These are phyloP conservation scores for Dryobotodes eremita DNA, from an alignment of 2,888 invertebrate species.

Conservation along the genomic window DNA sequence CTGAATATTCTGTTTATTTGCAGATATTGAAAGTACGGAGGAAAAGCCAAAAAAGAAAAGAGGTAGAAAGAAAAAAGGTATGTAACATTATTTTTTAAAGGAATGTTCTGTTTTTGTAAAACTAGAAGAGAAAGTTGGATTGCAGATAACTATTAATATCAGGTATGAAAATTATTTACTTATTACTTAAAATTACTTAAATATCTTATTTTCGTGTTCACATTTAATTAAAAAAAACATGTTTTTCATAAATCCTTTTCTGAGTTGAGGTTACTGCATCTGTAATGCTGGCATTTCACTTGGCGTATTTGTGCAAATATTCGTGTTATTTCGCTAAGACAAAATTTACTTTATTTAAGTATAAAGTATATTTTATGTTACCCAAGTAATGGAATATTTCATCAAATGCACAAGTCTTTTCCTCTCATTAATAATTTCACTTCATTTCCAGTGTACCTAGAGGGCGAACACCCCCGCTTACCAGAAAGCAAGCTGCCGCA, in stretches of 20 bases:
- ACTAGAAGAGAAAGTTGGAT: background rate
- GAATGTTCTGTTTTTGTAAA: background rate
- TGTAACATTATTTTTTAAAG: background rate
- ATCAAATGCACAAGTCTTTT: background rate
- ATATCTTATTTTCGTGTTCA: background rate
- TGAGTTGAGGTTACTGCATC: background rate
- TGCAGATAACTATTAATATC: background rate
- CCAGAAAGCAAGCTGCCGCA: slow-evolving; percentile 84
- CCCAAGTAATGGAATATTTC: background rate
- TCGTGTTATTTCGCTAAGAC: background rate
- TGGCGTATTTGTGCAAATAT: background rate
- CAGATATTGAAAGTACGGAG: slow-evolving; percentile 66
- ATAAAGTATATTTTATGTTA: background rate
- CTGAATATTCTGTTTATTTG: slow-evolving; percentile 36
- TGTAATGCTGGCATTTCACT: background rate
- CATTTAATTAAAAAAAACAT: background rate
- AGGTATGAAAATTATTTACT: background rate
- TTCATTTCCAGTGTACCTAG: slow-evolving; percentile 63
- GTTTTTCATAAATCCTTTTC: background rate
- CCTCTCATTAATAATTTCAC: background rate
- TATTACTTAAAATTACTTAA: background rate
- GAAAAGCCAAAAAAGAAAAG: slow-evolving; percentile 80
- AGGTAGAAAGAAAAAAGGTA: slow-evolving; percentile 83
- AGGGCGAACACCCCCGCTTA: slow-evolving; percentile 65
- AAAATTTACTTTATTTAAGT: background rate